A percentile compares a stretch with the other conserved stretches of the same genome.
phyloP scores from a whole-genome alignment of 2,888 invertebrate species.

The Cosmopolites sordidus region DNA sequence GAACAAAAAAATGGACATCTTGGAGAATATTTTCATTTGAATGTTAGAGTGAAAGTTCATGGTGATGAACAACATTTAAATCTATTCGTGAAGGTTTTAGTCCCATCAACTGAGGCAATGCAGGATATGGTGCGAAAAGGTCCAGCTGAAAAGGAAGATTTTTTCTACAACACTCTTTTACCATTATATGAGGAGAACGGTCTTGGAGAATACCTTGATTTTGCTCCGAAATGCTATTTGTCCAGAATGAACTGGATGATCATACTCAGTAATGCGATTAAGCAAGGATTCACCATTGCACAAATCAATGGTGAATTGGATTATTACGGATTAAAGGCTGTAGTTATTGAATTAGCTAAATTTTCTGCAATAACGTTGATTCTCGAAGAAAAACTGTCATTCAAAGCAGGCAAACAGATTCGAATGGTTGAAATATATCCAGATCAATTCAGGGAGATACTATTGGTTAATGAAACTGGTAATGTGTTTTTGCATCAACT shows the following conservation, averaged over 20 bases:
- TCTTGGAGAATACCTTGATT: constrained; percentile 30
- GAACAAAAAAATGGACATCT: constrained; percentile 34
- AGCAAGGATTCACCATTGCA: constrained; percentile 19
- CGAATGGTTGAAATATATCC: constrained; percentile 36
- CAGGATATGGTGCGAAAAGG: constrained; percentile 3
- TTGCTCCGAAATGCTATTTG: constrained; percentile 42
- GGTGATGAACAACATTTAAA: neutral
- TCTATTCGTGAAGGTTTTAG: constrained; percentile 15
- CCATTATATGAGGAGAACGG: constrained; percentile 35
- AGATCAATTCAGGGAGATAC: neutral
- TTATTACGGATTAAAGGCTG: constrained; percentile 29
- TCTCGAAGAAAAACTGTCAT: constrained; percentile 31
- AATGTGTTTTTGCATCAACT: too few relatives aligned
- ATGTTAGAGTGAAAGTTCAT: constrained; percentile 15
- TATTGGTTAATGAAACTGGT: neutral
- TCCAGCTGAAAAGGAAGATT: constrained; percentile 29
- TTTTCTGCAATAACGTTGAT: constrained; percentile 41
- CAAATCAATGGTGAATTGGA: constrained; percentile 15
- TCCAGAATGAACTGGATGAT: constrained; percentile 38
- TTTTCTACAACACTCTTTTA: constrained; percentile 46
- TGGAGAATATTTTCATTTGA: constrained; percentile 35
- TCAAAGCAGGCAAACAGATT: constrained; percentile 27
- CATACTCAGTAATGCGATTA: constrained; percentile 44
- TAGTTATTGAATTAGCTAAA: constrained; percentile 34
- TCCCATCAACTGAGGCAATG: neutral